Evolutionary conservation across 2,888 invertebrate genomes (phyloP), one percentile per base, ranked within the genome.

Genomic region (Drosophila neonasuta): DNA sequence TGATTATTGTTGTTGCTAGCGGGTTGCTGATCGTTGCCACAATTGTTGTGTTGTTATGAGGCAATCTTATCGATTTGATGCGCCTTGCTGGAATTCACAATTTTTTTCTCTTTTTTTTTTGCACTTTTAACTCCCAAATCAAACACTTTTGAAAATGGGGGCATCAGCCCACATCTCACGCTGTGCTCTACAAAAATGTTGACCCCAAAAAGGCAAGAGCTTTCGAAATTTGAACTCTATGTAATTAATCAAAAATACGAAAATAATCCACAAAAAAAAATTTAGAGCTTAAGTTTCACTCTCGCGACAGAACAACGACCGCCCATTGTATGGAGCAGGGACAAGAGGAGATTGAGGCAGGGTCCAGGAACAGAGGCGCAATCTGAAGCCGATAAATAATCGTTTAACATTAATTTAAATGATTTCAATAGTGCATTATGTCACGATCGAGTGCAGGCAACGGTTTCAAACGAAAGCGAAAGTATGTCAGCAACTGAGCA

Each of bases 341-440:
- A 15, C 15, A 29, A 17, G 4, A 11, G 24, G 7, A 20, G 20
- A 24, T 9, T 10, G 24, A 24, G 13, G 24, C 8, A 13, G 20
- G 29, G 29, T 20, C 20, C 4, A 24, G 24, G 34, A 39, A 29
- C n/a, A 17, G 13, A 29, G 44, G 34, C 20, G 36, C 57, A 61
- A 58, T 29, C 48, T 51, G 32, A 54, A 75, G 70, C 65, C 71
- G 77, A 86, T 79, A 81, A 76, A 76, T 80, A 86, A 86, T 83
- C 86, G 73, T 80, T 83, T 72, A 81, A 73, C 76, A 82, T 82
- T 82, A 77, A 82, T 85, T 79, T 79, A 65, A 79, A 73, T 65
- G 60, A 48, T 45, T 52, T 58, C 66, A 61, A 77, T 61, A 52
- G 60, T 68, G 71, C 82, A 87, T 83, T 83, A 87, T 88, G 87